Conservation (phyloP, 2,113 vertebrate species). For the Stigmatopora nigra region DNA sequence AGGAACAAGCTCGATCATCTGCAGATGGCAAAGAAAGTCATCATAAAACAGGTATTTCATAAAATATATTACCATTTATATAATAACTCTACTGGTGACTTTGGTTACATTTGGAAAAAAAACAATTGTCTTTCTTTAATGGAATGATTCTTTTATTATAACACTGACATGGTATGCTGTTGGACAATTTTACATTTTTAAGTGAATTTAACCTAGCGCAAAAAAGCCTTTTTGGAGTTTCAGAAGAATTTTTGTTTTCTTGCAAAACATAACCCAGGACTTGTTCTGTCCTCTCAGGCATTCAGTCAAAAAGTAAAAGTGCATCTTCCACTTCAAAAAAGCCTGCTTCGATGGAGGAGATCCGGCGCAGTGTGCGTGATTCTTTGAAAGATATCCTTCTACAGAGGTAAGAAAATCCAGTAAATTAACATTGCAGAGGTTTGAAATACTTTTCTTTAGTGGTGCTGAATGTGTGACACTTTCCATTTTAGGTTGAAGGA, state of each 20-base stretch:
- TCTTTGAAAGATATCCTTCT: conserved; percentile 91
- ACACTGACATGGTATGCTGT: neutral
- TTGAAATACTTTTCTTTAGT: neutral
- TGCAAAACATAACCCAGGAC: neutral
- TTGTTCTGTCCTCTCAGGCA: conserved; percentile 63
- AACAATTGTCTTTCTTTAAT: neutral
- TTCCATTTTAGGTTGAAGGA: conserved; percentile 79
- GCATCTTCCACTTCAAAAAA: conserved; percentile 76
- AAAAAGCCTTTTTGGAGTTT: neutral
- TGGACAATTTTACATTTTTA: neutral
- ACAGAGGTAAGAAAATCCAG: conserved; percentile 74
- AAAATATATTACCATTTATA: neutral
- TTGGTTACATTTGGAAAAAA: neutral
- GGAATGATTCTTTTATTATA: neutral
- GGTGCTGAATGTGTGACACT: neutral
- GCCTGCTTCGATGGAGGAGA: conserved; percentile 85
- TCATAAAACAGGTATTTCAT: conserved; percentile 61
- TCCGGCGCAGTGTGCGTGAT: conserved; percentile 88
- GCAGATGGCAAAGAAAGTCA: conserved; percentile 47
- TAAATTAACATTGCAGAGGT: neutral
- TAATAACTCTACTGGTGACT: neutral
- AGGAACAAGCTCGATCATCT: conserved; percentile 61
- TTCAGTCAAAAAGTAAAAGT: conserved; percentile 76
- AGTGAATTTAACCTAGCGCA: neutral
- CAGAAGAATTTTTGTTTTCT: neutral